Base-by-base conservation (phyloP, 2,113 vertebrate species). In the Psittacara wagleri region DNA sequence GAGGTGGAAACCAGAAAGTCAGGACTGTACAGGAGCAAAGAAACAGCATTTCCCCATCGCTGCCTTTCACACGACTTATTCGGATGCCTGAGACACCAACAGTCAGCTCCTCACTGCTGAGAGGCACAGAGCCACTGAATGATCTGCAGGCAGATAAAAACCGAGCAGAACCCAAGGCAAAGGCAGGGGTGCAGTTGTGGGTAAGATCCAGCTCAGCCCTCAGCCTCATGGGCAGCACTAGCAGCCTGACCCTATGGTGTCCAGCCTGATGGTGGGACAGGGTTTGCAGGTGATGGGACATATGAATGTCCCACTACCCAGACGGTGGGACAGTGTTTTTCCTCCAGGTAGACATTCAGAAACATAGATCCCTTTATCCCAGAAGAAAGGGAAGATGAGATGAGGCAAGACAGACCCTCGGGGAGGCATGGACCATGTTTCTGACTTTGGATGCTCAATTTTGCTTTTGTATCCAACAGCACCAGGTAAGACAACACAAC, bases 401-500 rank as follows among this genome's bases (percentile, higher is more conserved):
- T 3, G n/a, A 41, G 54, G 11, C 23, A 54, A 59, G 67, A 78
- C 19, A 29, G 27, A 37, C 18, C 7, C 11, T 67, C 39, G 15
- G 44, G 31, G 17, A 46, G 16, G 9, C 23, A 15, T 1, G 10
- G 44, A 31, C 59, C n/a, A 18, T 1, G 2, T 31, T 73, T 64
- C 74, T 89, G 57, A 27, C n/a, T 91, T 80, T 17, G 35, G 33
- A 9, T 73, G 33, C 24, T 80, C 70, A n/a, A 2, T 69, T 69
- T 94, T 41, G 54, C 19, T 73, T 64, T 37, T 79, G 59, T 48
- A 39, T 88, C 39, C 37, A 44, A 52, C 52, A 16, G 27, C 61
- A 49, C 37, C 23, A 43, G 0, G 2, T 28, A 54, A 75, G 17
- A 11, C 33, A 43, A 57, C 23, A 33, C 0, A 1, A 14, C 7